These are phyloP conservation scores for Pipistrellus nathusii DNA, from an alignment of 2,797 vertebrate genomes.

Conservation along the genomic window DNA sequence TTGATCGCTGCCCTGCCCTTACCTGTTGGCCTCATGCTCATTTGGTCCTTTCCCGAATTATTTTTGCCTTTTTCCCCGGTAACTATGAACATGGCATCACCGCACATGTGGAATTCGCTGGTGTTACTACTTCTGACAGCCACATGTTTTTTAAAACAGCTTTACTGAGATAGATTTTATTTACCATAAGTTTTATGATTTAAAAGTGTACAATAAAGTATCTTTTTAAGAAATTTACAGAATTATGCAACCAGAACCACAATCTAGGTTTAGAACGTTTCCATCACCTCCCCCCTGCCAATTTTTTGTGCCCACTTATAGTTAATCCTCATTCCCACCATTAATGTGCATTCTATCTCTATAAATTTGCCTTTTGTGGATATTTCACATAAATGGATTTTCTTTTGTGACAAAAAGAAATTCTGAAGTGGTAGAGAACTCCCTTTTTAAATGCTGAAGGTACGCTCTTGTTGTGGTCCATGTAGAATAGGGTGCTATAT, in stretches of 20 bases:
- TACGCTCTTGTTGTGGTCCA: neutral
- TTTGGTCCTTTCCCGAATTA: neutral
- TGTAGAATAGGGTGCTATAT: neutral
- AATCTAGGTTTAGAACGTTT: neutral
- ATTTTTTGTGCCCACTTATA: slow-evolving; percentile 13
- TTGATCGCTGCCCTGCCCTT: neutral
- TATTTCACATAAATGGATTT: slow-evolving; percentile 21
- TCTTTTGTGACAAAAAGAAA: slow-evolving; percentile 1
- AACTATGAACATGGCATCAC: neutral
- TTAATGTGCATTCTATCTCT: slow-evolving; percentile 16
- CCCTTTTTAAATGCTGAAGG: slow-evolving; percentile 51
- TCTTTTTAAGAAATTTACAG: slow-evolving; percentile 11
- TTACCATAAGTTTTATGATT: neutral
- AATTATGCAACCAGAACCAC: neutral
- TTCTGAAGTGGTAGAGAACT: neutral
- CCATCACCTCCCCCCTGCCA: neutral
- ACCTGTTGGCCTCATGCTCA: neutral
- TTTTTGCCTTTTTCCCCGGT: neutral
- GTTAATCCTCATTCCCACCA: neutral
- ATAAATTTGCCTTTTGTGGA: neutral
- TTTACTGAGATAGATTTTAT: neutral
- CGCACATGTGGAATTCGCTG: neutral
- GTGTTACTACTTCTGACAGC: neutral
- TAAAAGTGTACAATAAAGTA: neutral
- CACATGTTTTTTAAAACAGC: neutral